Conservation (phyloP, 2,797 vertebrate genomes). For the Tapera naevia region DNA sequence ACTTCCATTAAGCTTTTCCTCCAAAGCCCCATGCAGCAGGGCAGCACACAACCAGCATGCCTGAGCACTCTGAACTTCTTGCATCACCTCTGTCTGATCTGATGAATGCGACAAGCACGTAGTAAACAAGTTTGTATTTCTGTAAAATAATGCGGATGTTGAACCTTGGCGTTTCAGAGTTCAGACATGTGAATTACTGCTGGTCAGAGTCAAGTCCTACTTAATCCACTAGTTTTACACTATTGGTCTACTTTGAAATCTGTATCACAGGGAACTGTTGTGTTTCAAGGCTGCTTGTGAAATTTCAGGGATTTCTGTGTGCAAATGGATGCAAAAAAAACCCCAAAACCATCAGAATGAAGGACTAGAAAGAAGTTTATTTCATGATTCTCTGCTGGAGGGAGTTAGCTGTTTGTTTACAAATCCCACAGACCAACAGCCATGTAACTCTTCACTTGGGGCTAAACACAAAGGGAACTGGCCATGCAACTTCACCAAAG, state of each 20-base stretch:
- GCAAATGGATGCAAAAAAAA: neutral
- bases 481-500: neutral
- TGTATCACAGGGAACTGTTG: neutral
- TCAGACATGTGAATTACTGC: neutral
- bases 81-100: conserved; percentile 26
- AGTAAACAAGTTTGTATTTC: conserved; percentile 35
- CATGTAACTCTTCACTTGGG: neutral
- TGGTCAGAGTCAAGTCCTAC: neutral
- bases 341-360: rapidly evolving
- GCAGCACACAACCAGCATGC: neutral
- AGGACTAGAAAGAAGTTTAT: neutral
- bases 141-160: neutral
- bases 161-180: neutral
- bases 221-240: neutral
- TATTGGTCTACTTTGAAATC: neutral
- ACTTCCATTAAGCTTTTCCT: neutral
- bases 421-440: neutral
- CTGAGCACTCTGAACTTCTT: neutral
- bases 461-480: conserved; percentile 8
- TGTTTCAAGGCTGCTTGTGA: neutral
- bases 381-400: neutral
- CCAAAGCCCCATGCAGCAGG: neutral
- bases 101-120: neutral
- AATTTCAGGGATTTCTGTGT: neutral
- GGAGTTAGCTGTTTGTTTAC: neutral